Evolutionary conservation across 1,140 invertebrate genomes (phyloP), one percentile per base, ranked within the genome.

Genomic region (Muscidifurax raptorellus): DNA sequence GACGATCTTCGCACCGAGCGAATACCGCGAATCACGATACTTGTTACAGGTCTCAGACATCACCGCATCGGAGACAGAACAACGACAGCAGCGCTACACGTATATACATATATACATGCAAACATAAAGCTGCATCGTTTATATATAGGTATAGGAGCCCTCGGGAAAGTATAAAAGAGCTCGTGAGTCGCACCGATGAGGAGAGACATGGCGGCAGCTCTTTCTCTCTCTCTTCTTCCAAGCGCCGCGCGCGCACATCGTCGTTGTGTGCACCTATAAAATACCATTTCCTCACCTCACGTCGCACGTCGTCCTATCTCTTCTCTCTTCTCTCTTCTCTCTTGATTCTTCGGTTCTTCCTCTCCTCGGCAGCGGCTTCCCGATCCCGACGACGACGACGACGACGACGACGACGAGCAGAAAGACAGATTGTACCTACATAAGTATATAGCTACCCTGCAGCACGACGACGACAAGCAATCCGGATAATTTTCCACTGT

Each of bases 141-240:
- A 59, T 84, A 75, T n/a, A n/a, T n/a, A n/a, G n/a, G n/a, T n/a
- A n/a, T 84, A 88, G 86, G 89, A 88, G 86, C 87, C 86, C 86
- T 88, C 87, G 85, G 89, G 88, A 91, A 90, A 90, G 90, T 91
- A 91, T 91, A 91, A 90, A 91, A 85, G 84, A 90, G 89, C 90
- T 89, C 87, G 90, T 87, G 88, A 88, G 81, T 87, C 86, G 85
- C 85, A 72, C 71, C 86, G 81, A 69, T 76, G 77, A 83, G 87
- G 86, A 87, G 86, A 87, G 88, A 84, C 88, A 85, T 87, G 82
- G 81, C 83, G 86, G 87, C 18, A 81, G 85, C 85, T 85, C 77
- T 78, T 44, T 40, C 77, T 77, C 81, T 67, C 83, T 71, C 66
- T 28, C 27, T 28, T 76, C 83, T 89, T 80, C 84, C 86, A 82